Conservation (phyloP, 1,140 invertebrate genomes). For the Phymastichus coffea region DNA sequence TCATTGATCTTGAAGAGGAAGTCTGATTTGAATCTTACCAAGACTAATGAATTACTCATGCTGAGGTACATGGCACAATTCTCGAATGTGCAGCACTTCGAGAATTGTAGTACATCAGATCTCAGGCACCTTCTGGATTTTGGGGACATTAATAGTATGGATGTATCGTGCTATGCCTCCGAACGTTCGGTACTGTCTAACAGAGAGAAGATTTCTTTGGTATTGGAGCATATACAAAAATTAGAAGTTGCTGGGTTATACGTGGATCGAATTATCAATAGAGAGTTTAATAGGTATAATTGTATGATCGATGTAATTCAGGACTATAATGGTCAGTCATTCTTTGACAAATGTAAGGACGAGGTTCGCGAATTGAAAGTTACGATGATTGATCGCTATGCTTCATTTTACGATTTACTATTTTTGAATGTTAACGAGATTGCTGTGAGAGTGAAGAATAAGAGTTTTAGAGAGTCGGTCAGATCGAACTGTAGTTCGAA, state of each 20-base stretch:
- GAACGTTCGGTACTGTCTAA: not conserved
- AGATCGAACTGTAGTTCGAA: not conserved
- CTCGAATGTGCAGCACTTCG: conserved; percentile 4
- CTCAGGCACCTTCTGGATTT: conserved; percentile 12
- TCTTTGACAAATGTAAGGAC: not conserved
- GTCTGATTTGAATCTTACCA: not conserved
- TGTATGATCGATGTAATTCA: not conserved
- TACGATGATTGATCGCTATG: conserved; percentile 4
- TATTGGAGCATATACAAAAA: conserved; percentile 13
- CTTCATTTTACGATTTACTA: conserved; percentile 18
- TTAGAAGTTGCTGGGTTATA: conserved; percentile 4
- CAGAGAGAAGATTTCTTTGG: not conserved
- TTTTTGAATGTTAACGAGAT: conserved; percentile 15
- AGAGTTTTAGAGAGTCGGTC: not conserved
- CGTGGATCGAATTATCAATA: not conserved
- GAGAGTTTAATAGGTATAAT: not conserved
- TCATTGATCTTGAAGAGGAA: not conserved
- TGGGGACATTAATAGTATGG: conserved; percentile 8
- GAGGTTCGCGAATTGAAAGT: not conserved
- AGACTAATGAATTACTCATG: conserved; percentile 5
- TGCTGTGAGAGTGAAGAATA: conserved; percentile 10
- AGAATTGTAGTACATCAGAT: not conserved
- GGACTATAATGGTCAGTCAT: not conserved
- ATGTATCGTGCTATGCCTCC: not conserved
- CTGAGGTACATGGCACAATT: not conserved